Conservation (phyloP, 2,113 vertebrate genomes). For the Sebastes schlegelii region DNA sequence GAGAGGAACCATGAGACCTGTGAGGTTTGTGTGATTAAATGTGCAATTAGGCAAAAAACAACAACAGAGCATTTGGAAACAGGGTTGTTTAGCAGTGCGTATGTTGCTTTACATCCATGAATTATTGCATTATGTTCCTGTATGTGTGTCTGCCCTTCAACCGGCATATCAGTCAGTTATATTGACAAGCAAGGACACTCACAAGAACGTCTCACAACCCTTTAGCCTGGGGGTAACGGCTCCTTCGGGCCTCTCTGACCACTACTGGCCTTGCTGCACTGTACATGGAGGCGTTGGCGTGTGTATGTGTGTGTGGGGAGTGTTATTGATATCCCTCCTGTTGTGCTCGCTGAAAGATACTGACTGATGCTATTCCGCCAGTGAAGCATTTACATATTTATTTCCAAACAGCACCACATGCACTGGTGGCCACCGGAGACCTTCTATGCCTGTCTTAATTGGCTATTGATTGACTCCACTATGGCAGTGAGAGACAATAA, state of each 20-base stretch:
- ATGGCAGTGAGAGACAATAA: conserved; percentile 68
- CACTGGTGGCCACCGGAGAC: conserved; percentile 55
- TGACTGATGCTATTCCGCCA: conserved; percentile 31
- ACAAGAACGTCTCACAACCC: neutral
- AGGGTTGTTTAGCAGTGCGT: neutral
- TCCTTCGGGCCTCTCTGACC: conserved; percentile 19
- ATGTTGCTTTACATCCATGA: neutral
- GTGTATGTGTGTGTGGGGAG: neutral
- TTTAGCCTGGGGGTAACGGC: neutral
- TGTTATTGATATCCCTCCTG: conserved; percentile 51
- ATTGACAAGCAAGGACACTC: conserved; percentile 19
- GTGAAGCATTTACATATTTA: conserved; percentile 75
- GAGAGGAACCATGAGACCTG: no score
- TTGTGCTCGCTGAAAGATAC: conserved; percentile 34
- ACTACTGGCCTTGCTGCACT: conserved; percentile 9
- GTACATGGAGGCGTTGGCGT: neutral
- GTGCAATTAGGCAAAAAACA: conserved; percentile 22
- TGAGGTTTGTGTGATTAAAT: conserved; percentile 17
- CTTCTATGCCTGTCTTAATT: conserved; percentile 73
- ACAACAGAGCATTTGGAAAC: neutral
- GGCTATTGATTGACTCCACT: conserved; percentile 81
- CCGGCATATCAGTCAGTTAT: conserved; percentile 20
- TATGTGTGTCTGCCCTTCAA: conserved; percentile 1
- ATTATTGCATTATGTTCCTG: neutral
- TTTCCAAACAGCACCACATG: conserved; percentile 60